phyloP scores from a whole-genome alignment of 2,113 vertebrate species.

The Columba livia region DNA sequence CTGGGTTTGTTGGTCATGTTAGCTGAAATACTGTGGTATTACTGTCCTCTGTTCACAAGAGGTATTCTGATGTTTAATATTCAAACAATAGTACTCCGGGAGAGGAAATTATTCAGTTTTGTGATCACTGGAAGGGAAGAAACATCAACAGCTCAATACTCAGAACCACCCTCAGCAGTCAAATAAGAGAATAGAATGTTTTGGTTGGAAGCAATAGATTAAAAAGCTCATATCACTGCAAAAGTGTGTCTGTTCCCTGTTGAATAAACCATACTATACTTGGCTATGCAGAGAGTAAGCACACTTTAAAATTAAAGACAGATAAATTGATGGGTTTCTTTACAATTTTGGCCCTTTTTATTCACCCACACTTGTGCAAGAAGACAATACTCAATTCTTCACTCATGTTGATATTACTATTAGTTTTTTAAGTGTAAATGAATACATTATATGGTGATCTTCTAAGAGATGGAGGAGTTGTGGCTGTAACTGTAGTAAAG shows the following conservation, averaged over 20 bases:
- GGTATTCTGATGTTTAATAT: background rate
- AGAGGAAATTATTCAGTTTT: background rate
- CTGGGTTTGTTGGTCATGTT: background rate
- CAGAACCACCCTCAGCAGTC: background rate
- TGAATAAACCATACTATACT: background rate
- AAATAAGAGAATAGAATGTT: background rate
- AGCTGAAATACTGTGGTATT: background rate
- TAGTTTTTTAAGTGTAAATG: background rate
- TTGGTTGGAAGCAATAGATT: background rate
- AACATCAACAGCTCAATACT: background rate
- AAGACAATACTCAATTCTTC: background rate
- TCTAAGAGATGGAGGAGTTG: background rate
- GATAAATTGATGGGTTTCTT: background rate
- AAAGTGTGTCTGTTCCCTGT: background rate
- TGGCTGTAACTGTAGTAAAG: background rate
- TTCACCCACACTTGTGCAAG: background rate
- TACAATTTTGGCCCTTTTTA: background rate
- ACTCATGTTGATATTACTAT: background rate
- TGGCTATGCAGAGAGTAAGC: background rate
- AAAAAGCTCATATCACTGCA: background rate
- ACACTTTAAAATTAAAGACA: background rate
- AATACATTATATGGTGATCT: background rate
- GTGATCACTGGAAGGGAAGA: background rate
- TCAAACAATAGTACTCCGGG: background rate
- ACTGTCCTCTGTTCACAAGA: background rate